These are phyloP conservation scores for Drosophila kanekoi DNA, from an alignment of 2,888 invertebrate genomes.

Conservation along the genomic window DNA sequence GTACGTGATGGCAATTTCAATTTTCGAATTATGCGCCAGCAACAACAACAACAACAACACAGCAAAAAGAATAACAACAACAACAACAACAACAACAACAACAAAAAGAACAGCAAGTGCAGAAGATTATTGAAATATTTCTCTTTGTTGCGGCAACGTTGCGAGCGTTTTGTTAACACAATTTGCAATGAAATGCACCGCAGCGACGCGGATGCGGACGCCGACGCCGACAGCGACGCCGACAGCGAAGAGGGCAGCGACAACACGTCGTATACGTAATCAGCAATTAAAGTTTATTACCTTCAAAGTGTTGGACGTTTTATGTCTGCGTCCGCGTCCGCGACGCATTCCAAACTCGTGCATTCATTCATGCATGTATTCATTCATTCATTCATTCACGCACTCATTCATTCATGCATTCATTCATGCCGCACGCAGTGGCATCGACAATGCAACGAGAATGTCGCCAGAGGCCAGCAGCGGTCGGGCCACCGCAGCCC, in stretches of 20 bases:
- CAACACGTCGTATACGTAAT: constrained; percentile 57
- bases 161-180: constrained; percentile 35
- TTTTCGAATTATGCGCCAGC: constrained; percentile 60
- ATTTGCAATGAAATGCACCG: constrained; percentile 43
- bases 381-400: constrained; percentile 18
- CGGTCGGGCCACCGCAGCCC: neutral
- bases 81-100: constrained; percentile 14
- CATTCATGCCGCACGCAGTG: constrained; percentile 4
- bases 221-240: neutral
- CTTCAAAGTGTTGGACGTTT: constrained; percentile 45
- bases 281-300: constrained; percentile 72
- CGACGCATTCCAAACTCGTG: neutral
- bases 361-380: constrained; percentile 7
- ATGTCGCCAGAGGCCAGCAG: neutral
- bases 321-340: constrained; percentile 7
- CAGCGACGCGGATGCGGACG: neutral
- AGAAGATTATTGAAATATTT: constrained; percentile 60
- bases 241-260: neutral
- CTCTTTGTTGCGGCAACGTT: constrained; percentile 36
- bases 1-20: constrained; percentile 75
- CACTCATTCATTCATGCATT: constrained; percentile 11
- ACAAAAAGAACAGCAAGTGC: constrained; percentile 14
- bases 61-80: neutral
- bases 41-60: constrained; percentile 5
- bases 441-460: constrained; percentile 13